These are phyloP conservation scores for Glaucidium brasilianum DNA, from an alignment of 2,113 vertebrate genomes.

Conservation along the genomic window DNA sequence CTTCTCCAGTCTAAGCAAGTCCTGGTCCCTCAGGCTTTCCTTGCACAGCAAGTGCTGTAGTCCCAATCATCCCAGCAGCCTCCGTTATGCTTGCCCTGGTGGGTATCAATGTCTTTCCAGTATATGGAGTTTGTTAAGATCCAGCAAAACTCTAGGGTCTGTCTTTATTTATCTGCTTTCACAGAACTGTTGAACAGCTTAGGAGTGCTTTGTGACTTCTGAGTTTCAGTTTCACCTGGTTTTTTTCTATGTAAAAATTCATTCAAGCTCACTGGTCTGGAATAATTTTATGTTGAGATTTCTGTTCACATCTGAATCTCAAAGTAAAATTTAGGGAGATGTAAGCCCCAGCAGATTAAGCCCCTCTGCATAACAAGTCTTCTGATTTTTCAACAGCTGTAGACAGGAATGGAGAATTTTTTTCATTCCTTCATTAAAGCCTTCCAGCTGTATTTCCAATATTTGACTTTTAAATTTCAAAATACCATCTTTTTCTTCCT, in stretches of 20 bases:
- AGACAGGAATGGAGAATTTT: background rate
- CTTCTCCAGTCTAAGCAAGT: background rate
- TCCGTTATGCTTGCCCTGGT: background rate
- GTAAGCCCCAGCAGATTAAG: background rate
- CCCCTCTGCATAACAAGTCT: background rate
- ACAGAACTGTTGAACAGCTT: background rate
- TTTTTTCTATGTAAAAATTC: background rate
- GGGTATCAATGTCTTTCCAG: background rate
- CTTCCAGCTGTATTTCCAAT: background rate
- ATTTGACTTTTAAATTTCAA: slow-evolving; percentile 3
- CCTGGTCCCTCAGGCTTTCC: background rate
- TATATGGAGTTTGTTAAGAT: background rate
- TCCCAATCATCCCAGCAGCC: background rate
- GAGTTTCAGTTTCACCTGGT: background rate
- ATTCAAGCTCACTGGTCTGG: background rate
- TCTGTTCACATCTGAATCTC: background rate
- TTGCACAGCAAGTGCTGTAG: background rate
- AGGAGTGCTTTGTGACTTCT: background rate
- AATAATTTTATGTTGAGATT: background rate
- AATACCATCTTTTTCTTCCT: background rate
- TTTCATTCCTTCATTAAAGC: background rate
- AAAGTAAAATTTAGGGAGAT: background rate
- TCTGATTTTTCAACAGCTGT: background rate
- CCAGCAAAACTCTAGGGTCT: background rate
- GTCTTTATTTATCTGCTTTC: background rate